These are phyloP conservation scores for Xanthorhoe spadicearia DNA, from an alignment of 2,888 invertebrate genomes.

Conservation along the genomic window DNA sequence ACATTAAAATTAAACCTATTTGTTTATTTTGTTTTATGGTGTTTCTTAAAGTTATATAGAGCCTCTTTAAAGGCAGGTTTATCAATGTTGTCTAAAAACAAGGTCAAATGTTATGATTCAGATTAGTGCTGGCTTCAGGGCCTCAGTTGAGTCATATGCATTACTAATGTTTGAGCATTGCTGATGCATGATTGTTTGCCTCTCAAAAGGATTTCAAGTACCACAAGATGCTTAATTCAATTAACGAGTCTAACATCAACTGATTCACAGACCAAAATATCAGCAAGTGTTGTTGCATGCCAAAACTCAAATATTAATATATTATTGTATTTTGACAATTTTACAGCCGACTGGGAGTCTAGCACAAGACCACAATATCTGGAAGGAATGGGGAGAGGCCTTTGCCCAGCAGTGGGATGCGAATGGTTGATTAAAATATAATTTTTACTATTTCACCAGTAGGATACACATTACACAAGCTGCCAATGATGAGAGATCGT, in stretches of 20 bases:
- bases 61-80: not conserved
- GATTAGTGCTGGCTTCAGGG: slow-evolving; percentile 55
- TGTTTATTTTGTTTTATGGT: not conserved
- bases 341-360: too few species aligned
- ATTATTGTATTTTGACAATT: too few species aligned
- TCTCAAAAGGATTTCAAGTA: slow-evolving; percentile 26
- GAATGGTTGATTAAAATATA: too few species aligned
- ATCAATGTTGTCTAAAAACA: slow-evolving; percentile 41
- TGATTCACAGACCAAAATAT: not conserved
- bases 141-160: slow-evolving; percentile 56
- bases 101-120: slow-evolving; percentile 65
- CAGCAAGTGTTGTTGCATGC: not conserved
- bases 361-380: too few species aligned
- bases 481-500: too few species aligned
- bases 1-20: too few species aligned
- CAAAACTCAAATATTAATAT: too few species aligned
- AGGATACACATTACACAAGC: too few species aligned
- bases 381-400: too few species aligned
- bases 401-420: too few species aligned
- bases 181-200: slow-evolving; percentile 32
- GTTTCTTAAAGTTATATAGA: not conserved
- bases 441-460: too few species aligned
- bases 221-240: slow-evolving; percentile 9
- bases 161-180: slow-evolving; percentile 51
- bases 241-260: not conserved